Base-by-base conservation (phyloP, 2,888 invertebrate genomes). In the Timema podura region DNA sequence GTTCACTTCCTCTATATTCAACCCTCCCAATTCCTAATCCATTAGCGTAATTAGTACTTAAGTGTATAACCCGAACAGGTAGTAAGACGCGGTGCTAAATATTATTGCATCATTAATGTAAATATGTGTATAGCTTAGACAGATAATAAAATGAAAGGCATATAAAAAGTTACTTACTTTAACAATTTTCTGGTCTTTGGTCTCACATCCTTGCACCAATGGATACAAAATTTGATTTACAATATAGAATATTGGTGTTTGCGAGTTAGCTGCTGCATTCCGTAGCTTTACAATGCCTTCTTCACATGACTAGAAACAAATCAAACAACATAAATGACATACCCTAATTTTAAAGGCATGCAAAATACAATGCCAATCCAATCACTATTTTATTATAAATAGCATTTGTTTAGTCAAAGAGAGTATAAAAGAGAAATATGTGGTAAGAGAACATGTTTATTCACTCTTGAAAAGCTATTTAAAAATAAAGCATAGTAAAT, bases 141-240 rank as follows among this genome's bases (percentile, higher is more conserved):
- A 30, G 30, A 30, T 30, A 11, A 51, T 13, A n/a, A 13, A 51
- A n/a, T n/a, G 11, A 13, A 51, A n/a, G 51, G 51, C n/a, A 11
- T 16, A 8, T 48, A 30, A 47, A 49, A 67, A 45, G 64, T 30
- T 13, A 61, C 76, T 74, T 82, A 93, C 93, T 88, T 92, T 93
- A 67, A 97, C 95, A 76, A 98, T 91, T 85, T 97, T 97, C 68
- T 93, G 87, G 82, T 97, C 96, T 83, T 95, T 97, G 46, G 97
- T 96, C 81, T 98, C 97, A 84, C 98, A 98, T 79, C 96, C 98
- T 84, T 98, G 93, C 48, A 98, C 93, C 75, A 99, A 85, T 0
- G 98, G 98, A 82, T 97, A 96, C 71, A 99, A 85, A 76, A 99
- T 93, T 83, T 98, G 98, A 79, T 93, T 92, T 73, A 96, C 93